Evolutionary conservation across 2,113 vertebrate species (phyloP).

Genomic region (Pelodiscus sinensis): DNA sequence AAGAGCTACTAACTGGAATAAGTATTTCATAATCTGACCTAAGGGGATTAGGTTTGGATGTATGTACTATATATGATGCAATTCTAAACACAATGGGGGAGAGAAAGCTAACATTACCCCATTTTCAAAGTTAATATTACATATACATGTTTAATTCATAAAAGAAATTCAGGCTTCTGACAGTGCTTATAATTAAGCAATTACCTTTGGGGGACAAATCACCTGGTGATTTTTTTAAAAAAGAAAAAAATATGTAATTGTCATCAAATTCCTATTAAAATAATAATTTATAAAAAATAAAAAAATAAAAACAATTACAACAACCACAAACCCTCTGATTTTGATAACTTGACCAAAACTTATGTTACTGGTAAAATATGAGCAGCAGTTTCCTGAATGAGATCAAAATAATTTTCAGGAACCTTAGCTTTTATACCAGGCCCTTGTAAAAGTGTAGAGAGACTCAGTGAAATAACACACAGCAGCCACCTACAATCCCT

Average conservation of each 20-base stretch:
- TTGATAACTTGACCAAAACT: conserved; percentile 53
- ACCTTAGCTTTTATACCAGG: conserved; percentile 20
- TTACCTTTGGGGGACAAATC: conserved; percentile 58
- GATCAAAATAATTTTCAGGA: conserved; percentile 59
- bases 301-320: not conserved
- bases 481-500: conserved; percentile 15
- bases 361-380: conserved; percentile 34
- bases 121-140: conserved; percentile 56
- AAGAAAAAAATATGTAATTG: conserved; percentile 55
- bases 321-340: not conserved
- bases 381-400: conserved; percentile 65
- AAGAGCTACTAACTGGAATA: conserved; percentile 39
- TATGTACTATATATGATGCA: conserved; percentile 20
- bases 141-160: conserved; percentile 56
- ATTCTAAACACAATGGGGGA: not conserved
- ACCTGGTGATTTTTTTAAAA: conserved; percentile 34
- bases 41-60: conserved; percentile 37
- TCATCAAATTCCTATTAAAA: conserved; percentile 71
- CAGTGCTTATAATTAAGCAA: conserved; percentile 42
- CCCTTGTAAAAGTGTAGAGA: not conserved
- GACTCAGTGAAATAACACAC: conserved; percentile 1
- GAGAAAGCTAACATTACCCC: conserved; percentile 25
- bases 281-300: conserved; percentile 55
- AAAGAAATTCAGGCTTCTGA: conserved; percentile 49
- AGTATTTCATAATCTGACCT: not conserved